Evolutionary conservation across 2,888 invertebrate genomes (phyloP), one percentile per base, ranked within the genome.

Genomic region (Andrena chrysosceles): DNA sequence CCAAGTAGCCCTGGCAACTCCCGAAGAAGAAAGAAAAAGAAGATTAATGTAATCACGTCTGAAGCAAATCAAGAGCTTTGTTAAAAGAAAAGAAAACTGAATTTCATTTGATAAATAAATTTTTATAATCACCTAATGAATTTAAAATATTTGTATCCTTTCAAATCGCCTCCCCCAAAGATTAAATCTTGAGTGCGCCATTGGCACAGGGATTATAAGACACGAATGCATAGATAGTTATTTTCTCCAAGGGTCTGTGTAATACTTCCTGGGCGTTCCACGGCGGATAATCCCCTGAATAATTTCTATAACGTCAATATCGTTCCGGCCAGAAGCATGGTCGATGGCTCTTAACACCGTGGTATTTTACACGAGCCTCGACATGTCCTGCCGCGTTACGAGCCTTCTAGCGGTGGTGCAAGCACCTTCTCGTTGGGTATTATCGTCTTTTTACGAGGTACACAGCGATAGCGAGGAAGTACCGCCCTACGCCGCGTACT

Each of bases 371-470:
- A 35, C 64, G 42, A 52, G 42, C 48, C 31, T 49, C 52, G 33
- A 49, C 66, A 23, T 63, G 54, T 71, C 42, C 63, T 26, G 13
- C 29, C 52, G 48, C 60, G 68, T 76, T 69, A 75, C 56, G 62
- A 54, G 74, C 67, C 54, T 59, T 33, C 64, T 48, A 35, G 33
- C 33, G 13, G 31, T 23, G 7, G 62, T 26, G 68, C 59, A 42
- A 71, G 71, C 63, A 62, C 68, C 73, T 67, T 67, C 77, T 62
- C 77, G 49, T 84, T 59, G 54, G 71, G 69, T 48, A 74, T 84
- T 84, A 77, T 84, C 76, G 84, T 26, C 73, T 70, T 83, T 80
- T 83, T 82, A 83, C 70, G 82, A 66, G 69, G 49, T 70, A 62
- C 77, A 48, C 56, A 49, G 35, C 54, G 73, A 73, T 83, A 82